These are phyloP conservation scores for Typhlomys cinereus DNA, from an alignment of 2,113 vertebrate genomes.

Conservation along the genomic window DNA sequence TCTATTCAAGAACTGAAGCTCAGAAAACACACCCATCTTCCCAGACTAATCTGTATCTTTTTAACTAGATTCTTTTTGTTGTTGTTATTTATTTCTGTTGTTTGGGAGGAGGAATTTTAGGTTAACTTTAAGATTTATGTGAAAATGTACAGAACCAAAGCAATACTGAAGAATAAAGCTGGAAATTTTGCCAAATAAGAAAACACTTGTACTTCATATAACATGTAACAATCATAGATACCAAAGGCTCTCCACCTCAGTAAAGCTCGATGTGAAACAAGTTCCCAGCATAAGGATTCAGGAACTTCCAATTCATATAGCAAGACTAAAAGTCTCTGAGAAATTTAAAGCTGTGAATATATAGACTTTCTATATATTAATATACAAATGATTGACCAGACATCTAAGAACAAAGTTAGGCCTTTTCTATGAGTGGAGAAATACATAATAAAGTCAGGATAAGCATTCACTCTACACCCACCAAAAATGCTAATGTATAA, in stretches of 20 bases:
- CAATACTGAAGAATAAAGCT: not conserved
- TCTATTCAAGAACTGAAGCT: not conserved
- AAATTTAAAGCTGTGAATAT: no score
- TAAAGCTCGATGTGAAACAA: no score
- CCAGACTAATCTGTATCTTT: not conserved
- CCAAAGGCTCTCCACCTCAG: no score
- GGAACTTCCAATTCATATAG: no score
- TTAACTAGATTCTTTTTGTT: not conserved
- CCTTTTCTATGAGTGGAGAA: not conserved
- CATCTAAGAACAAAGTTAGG: not conserved
- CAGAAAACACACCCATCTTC: not conserved
- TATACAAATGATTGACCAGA: not conserved
- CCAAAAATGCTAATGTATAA: not conserved
- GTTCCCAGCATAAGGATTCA: no score
- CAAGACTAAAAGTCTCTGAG: no score
- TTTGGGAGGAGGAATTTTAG: not conserved
- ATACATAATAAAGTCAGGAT: not conserved
- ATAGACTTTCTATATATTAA: not conserved
- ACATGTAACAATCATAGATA: not conserved
- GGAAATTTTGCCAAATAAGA: not conserved
- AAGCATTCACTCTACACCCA: not conserved
- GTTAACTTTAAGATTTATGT: conserved; percentile 14
- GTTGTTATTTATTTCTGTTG: no score
- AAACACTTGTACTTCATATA: not conserved
- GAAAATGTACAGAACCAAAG: not conserved